phyloP scores from a whole-genome alignment of 2,113 vertebrate genomes.

The Gila orcuttii region DNA sequence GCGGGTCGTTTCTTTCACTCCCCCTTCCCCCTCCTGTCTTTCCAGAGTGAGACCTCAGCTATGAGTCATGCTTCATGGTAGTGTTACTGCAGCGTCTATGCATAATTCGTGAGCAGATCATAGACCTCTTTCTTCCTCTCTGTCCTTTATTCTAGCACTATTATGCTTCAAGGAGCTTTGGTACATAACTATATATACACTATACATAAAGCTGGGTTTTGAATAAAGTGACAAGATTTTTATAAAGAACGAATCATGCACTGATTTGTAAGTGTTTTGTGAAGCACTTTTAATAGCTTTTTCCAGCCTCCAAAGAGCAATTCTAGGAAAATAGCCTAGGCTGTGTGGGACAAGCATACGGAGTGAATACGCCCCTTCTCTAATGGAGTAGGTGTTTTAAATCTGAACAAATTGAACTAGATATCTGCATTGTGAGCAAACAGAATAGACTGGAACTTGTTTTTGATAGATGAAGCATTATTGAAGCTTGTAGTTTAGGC shows the following conservation, averaged over 20 bases:
- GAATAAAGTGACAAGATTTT: background rate
- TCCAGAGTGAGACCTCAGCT: constrained; percentile 61
- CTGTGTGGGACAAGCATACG: background rate
- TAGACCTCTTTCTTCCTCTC: constrained; percentile 17
- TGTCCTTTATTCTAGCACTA: background rate
- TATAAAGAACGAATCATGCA: background rate
- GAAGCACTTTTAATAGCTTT: background rate
- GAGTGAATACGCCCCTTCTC: background rate
- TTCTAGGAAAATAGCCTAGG: background rate
- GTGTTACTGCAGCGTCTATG: constrained; percentile 68
- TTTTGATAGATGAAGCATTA: background rate
- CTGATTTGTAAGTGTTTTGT: background rate
- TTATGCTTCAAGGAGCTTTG: background rate
- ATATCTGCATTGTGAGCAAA: background rate
- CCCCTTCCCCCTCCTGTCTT: constrained; percentile 15
- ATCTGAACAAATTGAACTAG: background rate
- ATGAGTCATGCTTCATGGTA: constrained; percentile 74
- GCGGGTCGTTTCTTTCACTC: constrained; percentile 8
- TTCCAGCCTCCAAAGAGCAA: background rate
- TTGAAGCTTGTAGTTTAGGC: background rate
- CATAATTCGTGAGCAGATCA: constrained; percentile 64
- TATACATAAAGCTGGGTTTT: background rate
- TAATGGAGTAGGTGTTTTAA: background rate
- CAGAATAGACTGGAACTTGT: background rate
- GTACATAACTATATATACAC: background rate